These are phyloP conservation scores for Psophia crepitans DNA, from an alignment of 2,113 vertebrate genomes.

Conservation along the genomic window DNA sequence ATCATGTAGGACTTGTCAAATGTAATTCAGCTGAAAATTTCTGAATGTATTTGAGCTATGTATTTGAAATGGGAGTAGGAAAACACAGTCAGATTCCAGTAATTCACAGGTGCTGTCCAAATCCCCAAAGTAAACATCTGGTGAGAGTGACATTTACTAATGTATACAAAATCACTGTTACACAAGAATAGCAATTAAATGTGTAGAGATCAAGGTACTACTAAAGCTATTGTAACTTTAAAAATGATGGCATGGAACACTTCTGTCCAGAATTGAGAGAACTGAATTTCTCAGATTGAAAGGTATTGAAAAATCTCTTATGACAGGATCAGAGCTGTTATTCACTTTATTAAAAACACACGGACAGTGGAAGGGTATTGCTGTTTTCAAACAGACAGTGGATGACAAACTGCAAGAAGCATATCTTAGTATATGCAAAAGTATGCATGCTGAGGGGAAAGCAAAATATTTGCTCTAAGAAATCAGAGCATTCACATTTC, in stretches of 20 bases:
- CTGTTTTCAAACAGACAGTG: constrained; percentile 67
- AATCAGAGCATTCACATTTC: constrained; percentile 63
- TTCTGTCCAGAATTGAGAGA: constrained; percentile 59
- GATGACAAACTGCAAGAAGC: constrained; percentile 66
- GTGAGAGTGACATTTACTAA: constrained; percentile 79
- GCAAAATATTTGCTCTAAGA: constrained; percentile 56
- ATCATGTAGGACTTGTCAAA: constrained; percentile 57
- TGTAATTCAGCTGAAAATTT: constrained; percentile 65
- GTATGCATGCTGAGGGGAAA: constrained; percentile 74
- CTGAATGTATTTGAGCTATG: constrained; percentile 69
- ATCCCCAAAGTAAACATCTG: constrained; percentile 79
- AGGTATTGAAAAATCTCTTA: constrained; percentile 64
- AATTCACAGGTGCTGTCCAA: constrained; percentile 78
- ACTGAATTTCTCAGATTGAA: constrained; percentile 58
- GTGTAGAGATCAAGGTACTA: constrained; percentile 63
- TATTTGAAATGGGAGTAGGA: constrained; percentile 70
- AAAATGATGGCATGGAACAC: constrained; percentile 45
- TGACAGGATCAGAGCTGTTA: constrained; percentile 76
- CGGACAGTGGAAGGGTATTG: constrained; percentile 33
- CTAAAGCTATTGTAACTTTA: constrained; percentile 65
- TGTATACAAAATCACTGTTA: constrained; percentile 76
- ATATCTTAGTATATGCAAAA: constrained; percentile 75
- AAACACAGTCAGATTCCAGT: constrained; percentile 67
- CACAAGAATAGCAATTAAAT: constrained; percentile 77
- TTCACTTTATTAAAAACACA: constrained; percentile 64